Evolutionary conservation across 2,797 vertebrate genomes (phyloP), one percentile per base, ranked within the genome.

Genomic region (Mus minutoides): DNA sequence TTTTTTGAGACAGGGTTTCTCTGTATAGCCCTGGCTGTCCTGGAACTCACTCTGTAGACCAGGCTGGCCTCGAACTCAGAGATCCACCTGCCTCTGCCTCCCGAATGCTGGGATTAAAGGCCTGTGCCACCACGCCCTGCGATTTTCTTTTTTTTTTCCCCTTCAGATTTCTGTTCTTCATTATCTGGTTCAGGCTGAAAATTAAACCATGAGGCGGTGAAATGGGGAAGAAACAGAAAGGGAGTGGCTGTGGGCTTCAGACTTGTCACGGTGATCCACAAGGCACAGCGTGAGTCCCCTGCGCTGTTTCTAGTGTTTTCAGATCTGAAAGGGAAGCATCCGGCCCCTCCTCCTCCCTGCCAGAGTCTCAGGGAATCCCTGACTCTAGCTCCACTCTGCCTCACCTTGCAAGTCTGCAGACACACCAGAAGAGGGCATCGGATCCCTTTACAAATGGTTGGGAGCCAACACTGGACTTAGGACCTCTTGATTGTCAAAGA

Each of bases 121-220:
- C n/a, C n/a, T n/a, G n/a, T n/a, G n/a, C n/a, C n/a, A n/a, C n/a
- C n/a, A n/a, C n/a, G n/a, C n/a, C n/a, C n/a, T n/a, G n/a, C n/a
- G n/a, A n/a, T n/a, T n/a, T n/a, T n/a, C n/a, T n/a, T n/a, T n/a
- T n/a, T 26, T 88, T 83, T 34, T 64, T 78, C 26, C 54, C 46
- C 77, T 96, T 88, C 69, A 52, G 71, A 46, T 83, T 89, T 96
- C 64, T 91, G 76, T 62, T 91, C 60, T 80, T 84, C 80, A n/a
- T 62, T 89, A 67, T 91, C 82, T 82, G 87, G 17, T 21, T 94
- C n/a, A 62, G 71, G 24, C 34, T 49, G 56, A 89, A 71, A 93
- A 6, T 52, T 87, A 91, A 87, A 76, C 37, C 80, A 77, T 9
- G 13, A 94, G 24, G 22, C 16, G 8, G 1, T 93, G 31, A 92